Conservation (phyloP, 2,888 invertebrate genomes). For the Campoletis raptor region DNA sequence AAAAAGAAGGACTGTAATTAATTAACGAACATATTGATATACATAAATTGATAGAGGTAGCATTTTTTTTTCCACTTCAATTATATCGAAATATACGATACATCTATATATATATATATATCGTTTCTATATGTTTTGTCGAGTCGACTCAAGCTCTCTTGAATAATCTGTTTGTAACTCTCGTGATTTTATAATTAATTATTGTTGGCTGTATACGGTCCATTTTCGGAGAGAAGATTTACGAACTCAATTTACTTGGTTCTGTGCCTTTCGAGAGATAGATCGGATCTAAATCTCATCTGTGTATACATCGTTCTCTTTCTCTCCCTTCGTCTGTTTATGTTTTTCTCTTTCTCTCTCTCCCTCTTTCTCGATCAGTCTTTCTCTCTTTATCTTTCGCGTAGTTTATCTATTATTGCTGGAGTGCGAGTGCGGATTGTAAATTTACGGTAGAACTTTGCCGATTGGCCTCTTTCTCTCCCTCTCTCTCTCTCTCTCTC, state of each 20-base stretch:
- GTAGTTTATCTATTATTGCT: constrained; percentile 52
- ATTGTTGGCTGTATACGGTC: constrained; percentile 38
- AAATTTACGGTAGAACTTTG: constrained; percentile 58
- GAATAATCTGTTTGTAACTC: constrained; percentile 26
- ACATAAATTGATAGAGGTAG: not conserved
- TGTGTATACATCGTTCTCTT: constrained; percentile 3
- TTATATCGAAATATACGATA: not conserved
- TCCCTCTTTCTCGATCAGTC: not conserved
- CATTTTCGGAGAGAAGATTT: constrained; percentile 50
- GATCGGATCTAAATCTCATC: constrained; percentile 53
- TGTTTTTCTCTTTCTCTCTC: constrained; percentile 1
- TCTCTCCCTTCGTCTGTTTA: not conserved
- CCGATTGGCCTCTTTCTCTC: constrained; percentile 45
- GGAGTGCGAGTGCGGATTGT: constrained; percentile 56
- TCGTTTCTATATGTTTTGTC: not conserved
- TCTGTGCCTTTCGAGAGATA: constrained; percentile 38
- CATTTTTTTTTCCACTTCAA: not conserved
- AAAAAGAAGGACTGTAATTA: constrained; percentile 40
- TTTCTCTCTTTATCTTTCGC: constrained; percentile 14
- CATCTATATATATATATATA: not conserved
- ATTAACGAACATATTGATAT: constrained; percentile 22
- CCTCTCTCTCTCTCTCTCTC: not conserved
- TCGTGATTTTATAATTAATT: constrained; percentile 55
- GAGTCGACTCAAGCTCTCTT: not conserved
- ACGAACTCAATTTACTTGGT: constrained; percentile 52